Percentiles rank a stretch among this genome's conserved stretches.
phyloP scores from a whole-genome alignment of 2,888 invertebrate genomes.

The Agriopis aurantiaria region DNA sequence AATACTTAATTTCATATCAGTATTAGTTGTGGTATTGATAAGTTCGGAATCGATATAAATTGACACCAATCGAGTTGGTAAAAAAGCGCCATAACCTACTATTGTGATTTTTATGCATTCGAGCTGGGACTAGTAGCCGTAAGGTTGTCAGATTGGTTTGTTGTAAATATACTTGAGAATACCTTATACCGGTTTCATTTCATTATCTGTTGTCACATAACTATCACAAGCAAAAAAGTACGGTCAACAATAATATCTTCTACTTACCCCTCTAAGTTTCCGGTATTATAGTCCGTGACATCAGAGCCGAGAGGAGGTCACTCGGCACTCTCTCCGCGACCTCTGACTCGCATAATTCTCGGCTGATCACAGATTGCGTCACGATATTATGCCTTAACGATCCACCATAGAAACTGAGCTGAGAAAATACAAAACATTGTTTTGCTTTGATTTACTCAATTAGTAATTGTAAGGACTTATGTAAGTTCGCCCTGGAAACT shows the following conservation, averaged over 20 bases:
- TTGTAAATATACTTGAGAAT: too few species aligned
- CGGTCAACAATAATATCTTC: conserved; percentile 16
- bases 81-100: too few species aligned
- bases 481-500: neutral
- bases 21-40: too few species aligned
- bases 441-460: neutral
- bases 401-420: conserved; percentile 16
- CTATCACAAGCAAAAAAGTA: neutral
- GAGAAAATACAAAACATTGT: conserved; percentile 17
- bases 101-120: too few species aligned
- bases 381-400: conserved; percentile 25
- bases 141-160: too few species aligned
- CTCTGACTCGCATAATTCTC: conserved; percentile 60
- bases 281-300: conserved; percentile 48
- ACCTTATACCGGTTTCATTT: too few species aligned
- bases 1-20: too few species aligned
- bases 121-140: too few species aligned
- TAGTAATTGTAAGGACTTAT: neutral
- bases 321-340: conserved; percentile 68
- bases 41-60: too few species aligned
- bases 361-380: conserved; percentile 52
- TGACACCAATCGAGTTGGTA: too few species aligned
- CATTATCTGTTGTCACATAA: neutral
- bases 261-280: conserved; percentile 41
- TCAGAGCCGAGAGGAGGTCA: conserved; percentile 50